Percentiles rank a stretch among this genome's conserved stretches.
Evolutionary conservation across 2,797 vertebrate species (phyloP).

Genomic region (Odontamblyopus rebecca): DNA sequence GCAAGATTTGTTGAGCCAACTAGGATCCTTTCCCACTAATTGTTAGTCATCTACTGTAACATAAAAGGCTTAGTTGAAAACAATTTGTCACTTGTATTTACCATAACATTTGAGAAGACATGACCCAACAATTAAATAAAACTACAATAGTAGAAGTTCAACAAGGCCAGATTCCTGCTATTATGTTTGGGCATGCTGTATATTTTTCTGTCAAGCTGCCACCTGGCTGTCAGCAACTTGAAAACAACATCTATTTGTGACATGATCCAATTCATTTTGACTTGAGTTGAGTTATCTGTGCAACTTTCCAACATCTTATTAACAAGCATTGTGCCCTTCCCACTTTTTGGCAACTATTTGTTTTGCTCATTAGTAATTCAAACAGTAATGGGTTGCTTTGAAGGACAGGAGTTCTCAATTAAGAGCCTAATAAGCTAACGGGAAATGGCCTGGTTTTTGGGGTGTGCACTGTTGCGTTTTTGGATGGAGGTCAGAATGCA

Average conservation of each 20-base stretch:
- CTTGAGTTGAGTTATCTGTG: constrained; percentile 10
- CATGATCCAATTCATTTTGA: constrained; percentile 5
- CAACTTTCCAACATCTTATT: constrained; percentile 29
- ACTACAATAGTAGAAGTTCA: constrained; percentile 13
- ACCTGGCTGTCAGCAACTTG: constrained; percentile 35
- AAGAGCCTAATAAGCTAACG: constrained; percentile 62
- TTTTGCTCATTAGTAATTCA: constrained; percentile 65
- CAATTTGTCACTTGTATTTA: constrained; percentile 54
- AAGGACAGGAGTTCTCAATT: constrained; percentile 72
- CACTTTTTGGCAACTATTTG: constrained; percentile 33
- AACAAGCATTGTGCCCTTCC: constrained; percentile 57
- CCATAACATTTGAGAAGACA: constrained; percentile 45
- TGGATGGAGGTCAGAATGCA: constrained; percentile 55
- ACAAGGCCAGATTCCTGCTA: constrained; percentile 4
- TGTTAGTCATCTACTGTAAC: constrained; percentile 61
- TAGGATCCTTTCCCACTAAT: constrained; percentile 64
- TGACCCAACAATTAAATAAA: constrained; percentile 44
- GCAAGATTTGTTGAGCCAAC: constrained; percentile 58
- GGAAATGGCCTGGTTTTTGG: constrained; percentile 62
- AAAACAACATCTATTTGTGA: constrained; percentile 27
- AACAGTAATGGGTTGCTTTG: constrained; percentile 61
- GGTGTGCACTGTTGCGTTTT: constrained; percentile 24
- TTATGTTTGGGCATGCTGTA: constrained; percentile 10
- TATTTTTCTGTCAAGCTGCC: constrained; percentile 30
- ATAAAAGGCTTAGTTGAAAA: constrained; percentile 58